Evolutionary conservation across 2,888 invertebrate species (phyloP).

Genomic region (Drosophila leonis): DNA sequence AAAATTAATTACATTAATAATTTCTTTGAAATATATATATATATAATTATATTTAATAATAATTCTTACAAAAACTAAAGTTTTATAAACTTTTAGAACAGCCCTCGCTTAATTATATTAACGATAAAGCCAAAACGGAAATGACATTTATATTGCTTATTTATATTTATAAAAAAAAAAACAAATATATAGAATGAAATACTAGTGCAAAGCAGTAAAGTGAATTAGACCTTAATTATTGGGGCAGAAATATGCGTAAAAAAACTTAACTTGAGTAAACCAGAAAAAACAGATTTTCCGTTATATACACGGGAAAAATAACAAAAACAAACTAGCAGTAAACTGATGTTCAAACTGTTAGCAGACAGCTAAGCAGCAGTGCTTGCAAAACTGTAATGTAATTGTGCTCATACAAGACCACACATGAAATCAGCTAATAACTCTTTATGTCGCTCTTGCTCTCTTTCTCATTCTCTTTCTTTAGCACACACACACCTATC

Average conservation of each 20-base stretch:
- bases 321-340: neutral
- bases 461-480: slow-evolving; percentile 23
- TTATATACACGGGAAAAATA: neutral
- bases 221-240: neutral
- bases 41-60: no score
- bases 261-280: neutral
- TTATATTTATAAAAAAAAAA: neutral
- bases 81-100: neutral
- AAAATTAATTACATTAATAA: no score
- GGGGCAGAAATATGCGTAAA: neutral
- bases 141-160: neutral
- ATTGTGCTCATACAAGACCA: neutral
- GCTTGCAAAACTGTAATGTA: slow-evolving; percentile 14
- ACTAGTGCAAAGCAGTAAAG: slow-evolving; percentile 2
- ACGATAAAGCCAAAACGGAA: slow-evolving; percentile 20
- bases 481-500: slow-evolving; percentile 42
- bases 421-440: slow-evolving; percentile 14
- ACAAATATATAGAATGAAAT: neutral
- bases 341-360: slow-evolving; percentile 10
- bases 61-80: neutral
- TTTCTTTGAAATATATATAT: neutral
- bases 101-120: slow-evolving; percentile 8
- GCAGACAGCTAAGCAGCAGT: neutral
- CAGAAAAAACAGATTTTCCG: slow-evolving; percentile 3
- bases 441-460: slow-evolving; percentile 5